Percentiles rank a stretch among this genome's conserved stretches.
Conservation (phyloP, 2,113 vertebrate genomes). For the Gyps fulvus region DNA sequence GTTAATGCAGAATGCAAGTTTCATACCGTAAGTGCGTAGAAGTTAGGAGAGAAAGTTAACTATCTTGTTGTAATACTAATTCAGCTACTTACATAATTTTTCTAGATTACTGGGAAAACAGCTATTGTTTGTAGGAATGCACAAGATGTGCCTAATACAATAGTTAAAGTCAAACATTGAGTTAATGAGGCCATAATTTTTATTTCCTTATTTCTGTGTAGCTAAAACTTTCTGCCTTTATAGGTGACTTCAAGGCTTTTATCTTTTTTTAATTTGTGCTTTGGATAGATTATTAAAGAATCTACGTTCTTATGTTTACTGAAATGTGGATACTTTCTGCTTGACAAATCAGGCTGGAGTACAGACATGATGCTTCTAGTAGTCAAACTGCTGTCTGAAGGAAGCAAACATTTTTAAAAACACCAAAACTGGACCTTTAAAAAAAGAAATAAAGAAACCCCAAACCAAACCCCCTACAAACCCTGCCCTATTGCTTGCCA, state of each 20-base stretch:
- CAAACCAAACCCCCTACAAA: no score
- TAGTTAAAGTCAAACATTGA: not conserved
- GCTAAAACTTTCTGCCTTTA: not conserved
- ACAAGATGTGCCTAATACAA: not conserved
- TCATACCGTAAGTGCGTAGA: not conserved
- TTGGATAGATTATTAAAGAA: not conserved
- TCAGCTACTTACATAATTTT: not conserved
- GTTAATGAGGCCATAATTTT: not conserved
- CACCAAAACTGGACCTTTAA: not conserved
- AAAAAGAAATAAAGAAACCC: not conserved
- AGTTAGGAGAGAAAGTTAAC: not conserved
- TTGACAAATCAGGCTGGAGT: not conserved
- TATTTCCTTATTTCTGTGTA: not conserved
- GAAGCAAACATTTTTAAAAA: not conserved
- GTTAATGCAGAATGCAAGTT: not conserved
- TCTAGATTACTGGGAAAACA: not conserved
- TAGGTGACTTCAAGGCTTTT: not conserved
- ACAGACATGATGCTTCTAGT: not conserved
- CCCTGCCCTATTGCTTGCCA: not conserved
- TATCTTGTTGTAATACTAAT: not conserved
- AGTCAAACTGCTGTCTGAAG: not conserved
- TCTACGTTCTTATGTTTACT: not conserved
- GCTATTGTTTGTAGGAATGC: not conserved
- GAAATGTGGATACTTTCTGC: not conserved
- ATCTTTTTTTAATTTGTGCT: not conserved